A percentile compares a stretch with the other conserved stretches of the same genome.
Evolutionary conservation across 2,797 vertebrate genomes (phyloP).

Genomic region (Leptodactylus fallax): DNA sequence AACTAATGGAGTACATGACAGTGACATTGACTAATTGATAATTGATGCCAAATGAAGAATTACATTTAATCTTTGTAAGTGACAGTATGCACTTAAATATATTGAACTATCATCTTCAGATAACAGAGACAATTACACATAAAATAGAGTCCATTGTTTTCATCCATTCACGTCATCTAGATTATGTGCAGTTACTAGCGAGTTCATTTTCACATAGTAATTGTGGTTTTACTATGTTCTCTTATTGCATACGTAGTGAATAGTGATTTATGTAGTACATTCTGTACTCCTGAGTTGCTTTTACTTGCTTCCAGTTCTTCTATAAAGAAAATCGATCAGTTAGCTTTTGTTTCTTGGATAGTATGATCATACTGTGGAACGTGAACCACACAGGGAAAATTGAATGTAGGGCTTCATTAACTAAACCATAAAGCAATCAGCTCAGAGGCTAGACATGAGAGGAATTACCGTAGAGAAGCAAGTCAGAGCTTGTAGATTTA

Average conservation of each 20-base stretch:
- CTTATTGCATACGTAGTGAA: conserved; percentile 20
- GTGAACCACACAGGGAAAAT: conserved; percentile 38
- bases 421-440: conserved; percentile 46
- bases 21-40: background rate
- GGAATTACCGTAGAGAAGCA: conserved; percentile 20
- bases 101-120: background rate
- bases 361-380: conserved; percentile 29
- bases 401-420: conserved; percentile 56
- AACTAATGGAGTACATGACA: conserved; percentile 46
- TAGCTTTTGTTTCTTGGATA: conserved; percentile 27
- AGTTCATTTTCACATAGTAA: conserved; percentile 18
- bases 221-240: conserved; percentile 21
- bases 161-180: background rate
- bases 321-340: conserved; percentile 47
- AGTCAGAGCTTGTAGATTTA: conserved; percentile 1
- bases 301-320: conserved; percentile 40
- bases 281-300: conserved; percentile 48
- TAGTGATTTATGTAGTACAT: conserved; percentile 41
- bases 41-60: conserved; percentile 1
- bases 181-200: background rate
- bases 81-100: background rate
- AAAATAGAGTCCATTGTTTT: background rate
- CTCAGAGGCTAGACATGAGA: conserved; percentile 21
- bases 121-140: background rate
- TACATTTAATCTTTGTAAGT: background rate